phyloP scores from a whole-genome alignment of 1,140 invertebrate genomes.

The Sitobion miscanthi region DNA sequence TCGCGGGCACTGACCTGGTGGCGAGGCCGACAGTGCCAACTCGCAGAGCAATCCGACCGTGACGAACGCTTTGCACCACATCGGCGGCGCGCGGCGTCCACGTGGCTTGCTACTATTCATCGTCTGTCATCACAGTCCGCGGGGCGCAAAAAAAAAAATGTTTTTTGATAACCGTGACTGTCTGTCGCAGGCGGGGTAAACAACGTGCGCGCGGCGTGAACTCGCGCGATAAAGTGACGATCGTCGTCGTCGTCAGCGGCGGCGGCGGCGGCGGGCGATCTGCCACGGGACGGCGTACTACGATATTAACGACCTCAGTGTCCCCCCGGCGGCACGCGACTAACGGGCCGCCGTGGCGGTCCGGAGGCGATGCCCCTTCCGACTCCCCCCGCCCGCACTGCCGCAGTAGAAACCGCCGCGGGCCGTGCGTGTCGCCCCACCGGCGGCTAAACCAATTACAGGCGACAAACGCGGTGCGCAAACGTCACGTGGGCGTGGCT shows the following conservation, averaged over 20 bases:
- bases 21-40: not conserved
- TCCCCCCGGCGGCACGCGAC: slow-evolving; percentile 48
- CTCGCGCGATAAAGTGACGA: not conserved
- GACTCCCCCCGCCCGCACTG: not conserved
- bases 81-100: not conserved
- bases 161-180: not conserved
- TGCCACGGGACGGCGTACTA: not conserved
- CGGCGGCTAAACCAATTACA: slow-evolving; percentile 55
- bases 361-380: not conserved
- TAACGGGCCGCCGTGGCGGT: slow-evolving; percentile 3
- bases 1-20: slow-evolving; percentile 30
- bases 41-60: slow-evolving; percentile 32
- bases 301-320: not conserved
- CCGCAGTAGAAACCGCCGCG: not conserved
- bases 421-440: slow-evolving; percentile 42
- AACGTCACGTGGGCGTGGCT: slow-evolving; percentile 45
- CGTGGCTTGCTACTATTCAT: not conserved
- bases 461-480: slow-evolving; percentile 43
- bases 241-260: not conserved
- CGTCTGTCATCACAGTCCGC: slow-evolving; percentile 5
- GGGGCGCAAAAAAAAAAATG: not conserved
- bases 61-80: slow-evolving; percentile 1
- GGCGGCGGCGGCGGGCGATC: not conserved
- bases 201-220: not conserved
- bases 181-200: not conserved